Percentiles rank a stretch among this genome's conserved stretches.
Evolutionary conservation across 1,140 invertebrate genomes (phyloP).

Genomic region (Pemphigus obesinymphae): DNA sequence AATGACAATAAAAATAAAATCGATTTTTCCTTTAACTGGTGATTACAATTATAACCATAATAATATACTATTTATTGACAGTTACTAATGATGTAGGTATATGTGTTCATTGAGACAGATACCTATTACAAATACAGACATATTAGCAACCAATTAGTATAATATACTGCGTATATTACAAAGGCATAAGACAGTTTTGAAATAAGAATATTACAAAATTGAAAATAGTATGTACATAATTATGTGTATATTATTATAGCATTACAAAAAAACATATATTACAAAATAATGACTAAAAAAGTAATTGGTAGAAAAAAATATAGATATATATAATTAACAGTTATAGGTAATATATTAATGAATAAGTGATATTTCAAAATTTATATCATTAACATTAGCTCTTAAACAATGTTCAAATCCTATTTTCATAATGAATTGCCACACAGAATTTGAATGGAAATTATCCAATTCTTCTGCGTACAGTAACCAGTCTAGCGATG

Average conservation of each 20-base stretch:
- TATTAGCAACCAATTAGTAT: neutral
- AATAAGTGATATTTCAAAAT: neutral
- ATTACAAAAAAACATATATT: neutral
- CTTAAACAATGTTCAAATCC: constrained; percentile 29
- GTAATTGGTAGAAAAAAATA: too few relatives aligned
- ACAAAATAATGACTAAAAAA: neutral
- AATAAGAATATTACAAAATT: too few relatives aligned
- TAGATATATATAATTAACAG: neutral
- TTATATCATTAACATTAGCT: neutral
- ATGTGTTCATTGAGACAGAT: too few relatives aligned
- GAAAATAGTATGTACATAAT: neutral
- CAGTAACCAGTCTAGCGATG: constrained; percentile 21
- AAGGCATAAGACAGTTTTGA: neutral
- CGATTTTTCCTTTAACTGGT: too few relatives aligned
- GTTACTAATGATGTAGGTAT: too few relatives aligned
- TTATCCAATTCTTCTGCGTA: neutral
- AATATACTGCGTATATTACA: neutral
- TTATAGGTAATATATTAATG: neutral
- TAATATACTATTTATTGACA: too few relatives aligned
- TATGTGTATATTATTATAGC: too few relatives aligned
- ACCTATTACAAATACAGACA: too few relatives aligned
- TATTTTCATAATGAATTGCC: constrained; percentile 37
- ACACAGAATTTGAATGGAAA: constrained; percentile 13
- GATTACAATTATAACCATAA: too few relatives aligned
- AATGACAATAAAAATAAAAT: too few relatives aligned